A percentile compares a stretch with the other conserved stretches of the same genome.
Conservation (phyloP, 2,113 vertebrate genomes). For the Vidua chalybeata region DNA sequence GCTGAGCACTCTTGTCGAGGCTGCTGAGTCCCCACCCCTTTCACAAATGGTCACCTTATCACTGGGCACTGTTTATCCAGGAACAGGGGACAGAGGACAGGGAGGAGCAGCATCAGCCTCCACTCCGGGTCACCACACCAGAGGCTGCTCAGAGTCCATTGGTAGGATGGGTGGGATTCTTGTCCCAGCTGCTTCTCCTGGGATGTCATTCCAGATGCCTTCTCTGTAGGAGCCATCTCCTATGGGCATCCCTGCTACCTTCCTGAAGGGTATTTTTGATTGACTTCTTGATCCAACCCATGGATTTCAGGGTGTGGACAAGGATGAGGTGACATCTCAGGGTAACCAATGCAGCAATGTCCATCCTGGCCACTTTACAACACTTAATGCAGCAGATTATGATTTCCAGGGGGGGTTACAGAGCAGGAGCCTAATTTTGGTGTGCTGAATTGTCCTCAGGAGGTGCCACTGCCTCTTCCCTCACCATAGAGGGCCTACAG, state of each 20-base stretch:
- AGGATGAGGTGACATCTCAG: neutral
- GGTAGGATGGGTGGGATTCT: neutral
- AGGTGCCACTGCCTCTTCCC: neutral
- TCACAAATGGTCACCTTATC: conserved; percentile 47
- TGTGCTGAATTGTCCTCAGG: neutral
- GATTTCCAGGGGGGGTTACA: neutral
- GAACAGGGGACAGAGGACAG: neutral
- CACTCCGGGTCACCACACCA: neutral
- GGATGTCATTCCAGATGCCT: neutral
- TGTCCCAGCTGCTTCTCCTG: neutral
- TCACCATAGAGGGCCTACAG: neutral
- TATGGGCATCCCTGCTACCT: neutral
- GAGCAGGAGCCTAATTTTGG: neutral
- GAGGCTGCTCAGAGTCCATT: neutral
- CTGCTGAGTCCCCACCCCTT: neutral
- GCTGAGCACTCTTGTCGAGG: neutral
- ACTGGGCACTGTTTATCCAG: neutral
- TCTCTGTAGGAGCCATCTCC: neutral
- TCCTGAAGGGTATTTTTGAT: neutral
- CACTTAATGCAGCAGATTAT: neutral
- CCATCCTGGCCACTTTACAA: neutral
- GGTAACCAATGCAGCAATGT: neutral
- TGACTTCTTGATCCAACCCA: neutral
- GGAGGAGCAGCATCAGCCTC: conserved; percentile 7
- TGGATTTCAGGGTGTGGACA: neutral